phyloP scores from a whole-genome alignment of 2,888 invertebrate species.

The Cephonodes hylas region DNA sequence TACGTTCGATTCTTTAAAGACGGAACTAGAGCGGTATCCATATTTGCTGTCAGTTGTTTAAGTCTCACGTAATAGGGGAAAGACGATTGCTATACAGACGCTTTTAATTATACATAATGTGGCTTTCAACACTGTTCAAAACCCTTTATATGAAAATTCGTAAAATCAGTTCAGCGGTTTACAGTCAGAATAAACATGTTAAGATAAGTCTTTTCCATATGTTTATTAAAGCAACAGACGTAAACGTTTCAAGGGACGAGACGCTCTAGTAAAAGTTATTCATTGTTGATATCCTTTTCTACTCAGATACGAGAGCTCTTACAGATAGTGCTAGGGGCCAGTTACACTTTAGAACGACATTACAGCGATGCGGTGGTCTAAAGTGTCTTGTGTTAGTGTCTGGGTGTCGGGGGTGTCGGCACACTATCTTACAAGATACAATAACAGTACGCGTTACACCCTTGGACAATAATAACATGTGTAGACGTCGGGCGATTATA shows the following conservation, averaged over 20 bases:
- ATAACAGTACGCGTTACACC: slow-evolving; percentile 55
- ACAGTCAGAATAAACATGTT: no score
- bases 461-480: slow-evolving; percentile 31
- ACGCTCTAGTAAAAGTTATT: slow-evolving; percentile 1
- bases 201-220: no score
- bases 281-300: slow-evolving; percentile 7
- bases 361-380: slow-evolving; percentile 54
- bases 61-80: no score
- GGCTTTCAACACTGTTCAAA: no score
- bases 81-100: no score
- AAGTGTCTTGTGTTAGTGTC: slow-evolving; percentile 36
- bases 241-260: neutral
- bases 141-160: no score
- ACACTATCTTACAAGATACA: slow-evolving; percentile 53
- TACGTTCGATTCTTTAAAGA: no score
- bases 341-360: slow-evolving; percentile 59
- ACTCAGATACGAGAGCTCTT: slow-evolving; percentile 27
- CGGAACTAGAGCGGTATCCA: no score
- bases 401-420: slow-evolving; percentile 32
- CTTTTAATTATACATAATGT: no score
- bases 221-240: neutral
- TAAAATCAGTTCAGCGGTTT: no score
- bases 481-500: neutral
- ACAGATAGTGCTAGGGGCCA: slow-evolving; percentile 39
- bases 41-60: no score